These are phyloP conservation scores for Xiphophorus birchmanni DNA, from an alignment of 2,797 vertebrate species.

Conservation along the genomic window DNA sequence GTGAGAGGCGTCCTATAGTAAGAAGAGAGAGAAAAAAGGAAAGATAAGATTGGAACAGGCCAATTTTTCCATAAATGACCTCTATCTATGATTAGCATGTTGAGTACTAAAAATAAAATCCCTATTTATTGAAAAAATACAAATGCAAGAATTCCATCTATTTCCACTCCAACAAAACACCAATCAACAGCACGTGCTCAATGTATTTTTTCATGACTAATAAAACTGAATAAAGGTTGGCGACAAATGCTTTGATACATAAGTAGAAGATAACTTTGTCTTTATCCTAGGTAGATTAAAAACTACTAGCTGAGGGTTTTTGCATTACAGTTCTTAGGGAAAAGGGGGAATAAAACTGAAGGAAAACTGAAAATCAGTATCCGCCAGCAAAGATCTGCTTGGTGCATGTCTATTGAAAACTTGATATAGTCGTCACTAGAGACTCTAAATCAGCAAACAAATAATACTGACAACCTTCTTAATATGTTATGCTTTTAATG, in stretches of 20 bases:
- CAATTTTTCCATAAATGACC: neutral
- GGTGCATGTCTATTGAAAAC: neutral
- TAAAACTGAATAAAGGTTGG: neutral
- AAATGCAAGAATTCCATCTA: neutral
- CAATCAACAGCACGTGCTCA: neutral
- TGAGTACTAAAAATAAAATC: neutral
- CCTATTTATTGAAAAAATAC: neutral
- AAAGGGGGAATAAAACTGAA: neutral
- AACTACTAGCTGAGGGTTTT: neutral
- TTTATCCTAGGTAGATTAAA: neutral
- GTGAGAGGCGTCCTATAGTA: conserved; percentile 90
- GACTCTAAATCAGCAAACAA: neutral
- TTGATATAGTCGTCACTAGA: neutral
- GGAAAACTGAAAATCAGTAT: neutral
- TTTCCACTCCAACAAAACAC: neutral
- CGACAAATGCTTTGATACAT: neutral
- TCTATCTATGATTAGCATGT: neutral
- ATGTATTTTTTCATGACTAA: neutral
- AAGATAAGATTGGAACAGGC: neutral
- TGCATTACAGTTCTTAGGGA: neutral
- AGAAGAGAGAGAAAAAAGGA: conserved; percentile 34
- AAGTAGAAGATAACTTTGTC: neutral
- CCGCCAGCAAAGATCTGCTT: neutral
- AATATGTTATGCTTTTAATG: conserved; percentile 44
- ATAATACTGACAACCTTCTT: conserved; percentile 10